A percentile compares a stretch with the other conserved stretches of the same genome.
Evolutionary conservation across 2,888 invertebrate genomes (phyloP).

Genomic region (Macrophya alboannulata): DNA sequence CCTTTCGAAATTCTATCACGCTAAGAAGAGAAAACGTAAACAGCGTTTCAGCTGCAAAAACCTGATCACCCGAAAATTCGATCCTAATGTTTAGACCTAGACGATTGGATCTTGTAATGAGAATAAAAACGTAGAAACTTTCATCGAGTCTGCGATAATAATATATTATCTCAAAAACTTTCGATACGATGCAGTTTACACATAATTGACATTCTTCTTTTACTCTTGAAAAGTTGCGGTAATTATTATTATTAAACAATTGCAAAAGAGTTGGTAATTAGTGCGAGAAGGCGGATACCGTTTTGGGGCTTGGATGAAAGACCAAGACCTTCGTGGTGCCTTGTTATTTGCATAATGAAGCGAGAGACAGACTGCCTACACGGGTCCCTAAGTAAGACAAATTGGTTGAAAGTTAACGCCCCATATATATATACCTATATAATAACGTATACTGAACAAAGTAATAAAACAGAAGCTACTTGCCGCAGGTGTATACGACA

Average conservation of each 20-base stretch:
- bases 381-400: conserved; percentile 8
- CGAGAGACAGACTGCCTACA: conserved; percentile 18
- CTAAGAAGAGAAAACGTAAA: neutral
- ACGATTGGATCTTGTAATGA: no score
- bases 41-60: neutral
- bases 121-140: neutral
- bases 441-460: conserved; percentile 21
- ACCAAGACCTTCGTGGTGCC: neutral
- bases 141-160: neutral
- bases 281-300: neutral
- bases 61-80: no score
- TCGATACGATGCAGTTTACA: neutral
- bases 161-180: neutral
- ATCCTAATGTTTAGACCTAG: no score
- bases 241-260: neutral
- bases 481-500: conserved; percentile 57
- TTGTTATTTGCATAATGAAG: conserved; percentile 41
- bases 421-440: neutral
- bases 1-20: neutral
- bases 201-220: neutral
- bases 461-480: conserved; percentile 39
- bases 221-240: neutral
- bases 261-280: conserved; percentile 26
- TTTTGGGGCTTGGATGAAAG: conserved; percentile 12
- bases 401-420: conserved; percentile 33